phyloP scores from a whole-genome alignment of 2,797 vertebrate species.

The Poecilia gillii region DNA sequence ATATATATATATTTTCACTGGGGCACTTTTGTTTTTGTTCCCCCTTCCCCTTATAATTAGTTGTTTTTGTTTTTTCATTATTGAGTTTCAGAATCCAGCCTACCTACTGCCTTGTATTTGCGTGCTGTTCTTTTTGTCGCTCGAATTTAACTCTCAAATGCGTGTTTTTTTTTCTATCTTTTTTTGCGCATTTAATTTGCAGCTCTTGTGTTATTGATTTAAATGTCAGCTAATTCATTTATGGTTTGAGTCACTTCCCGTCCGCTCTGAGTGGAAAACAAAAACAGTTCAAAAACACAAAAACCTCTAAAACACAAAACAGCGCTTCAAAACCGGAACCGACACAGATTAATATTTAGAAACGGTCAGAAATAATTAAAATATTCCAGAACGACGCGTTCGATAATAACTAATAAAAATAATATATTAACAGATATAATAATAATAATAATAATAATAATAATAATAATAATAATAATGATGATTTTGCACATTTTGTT shows the following conservation, averaged over 20 bases:
- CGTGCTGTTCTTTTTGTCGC: slow-evolving; percentile 63
- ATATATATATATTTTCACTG: slow-evolving; percentile 60
- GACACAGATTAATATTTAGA: slow-evolving; percentile 15
- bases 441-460: not conserved
- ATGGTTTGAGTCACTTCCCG: slow-evolving; percentile 22
- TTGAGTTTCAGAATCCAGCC: slow-evolving; percentile 56
- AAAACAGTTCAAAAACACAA: too few species aligned
- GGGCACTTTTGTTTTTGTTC: slow-evolving; percentile 77
- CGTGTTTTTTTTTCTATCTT: not conserved
- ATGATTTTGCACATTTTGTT: slow-evolving; percentile 36
- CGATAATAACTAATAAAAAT: not conserved
- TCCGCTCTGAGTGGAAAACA: slow-evolving; percentile 21
- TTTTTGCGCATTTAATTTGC: slow-evolving; percentile 4
- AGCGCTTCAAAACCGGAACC: not conserved
- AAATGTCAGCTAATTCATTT: slow-evolving; percentile 31
- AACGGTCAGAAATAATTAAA: not conserved
- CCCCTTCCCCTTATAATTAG: slow-evolving; percentile 49
- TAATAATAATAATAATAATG: slow-evolving; percentile 2
- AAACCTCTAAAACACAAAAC: not conserved
- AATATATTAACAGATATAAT: too few species aligned
- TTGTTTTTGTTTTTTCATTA: not conserved
- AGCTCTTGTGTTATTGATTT: not conserved
- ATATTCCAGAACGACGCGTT: not conserved
- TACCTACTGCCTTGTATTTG: slow-evolving; percentile 70
- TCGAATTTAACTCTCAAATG: slow-evolving; percentile 33